A percentile compares a stretch with the other conserved stretches of the same genome.
Evolutionary conservation across 2,797 vertebrate genomes (phyloP).

Genomic region (Brachyrhaphis roseni): DNA sequence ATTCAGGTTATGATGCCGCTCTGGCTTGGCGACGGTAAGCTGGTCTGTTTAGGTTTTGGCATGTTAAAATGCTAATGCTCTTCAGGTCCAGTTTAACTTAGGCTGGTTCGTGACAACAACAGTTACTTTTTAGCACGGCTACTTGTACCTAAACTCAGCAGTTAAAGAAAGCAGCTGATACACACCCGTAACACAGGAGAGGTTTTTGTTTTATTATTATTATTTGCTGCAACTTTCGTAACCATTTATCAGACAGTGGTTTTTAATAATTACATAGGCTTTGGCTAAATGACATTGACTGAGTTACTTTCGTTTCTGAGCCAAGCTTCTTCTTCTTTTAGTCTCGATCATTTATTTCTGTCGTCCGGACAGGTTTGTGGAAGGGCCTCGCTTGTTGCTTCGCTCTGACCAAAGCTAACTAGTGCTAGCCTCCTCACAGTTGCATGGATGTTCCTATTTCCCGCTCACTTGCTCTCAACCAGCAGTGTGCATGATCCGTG

Average conservation of each 20-base stretch:
- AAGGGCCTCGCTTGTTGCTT: conserved; percentile 48
- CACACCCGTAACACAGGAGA: not conserved
- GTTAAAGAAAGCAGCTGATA: not conserved
- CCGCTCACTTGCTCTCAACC: conserved; percentile 72
- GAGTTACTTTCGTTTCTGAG: not conserved
- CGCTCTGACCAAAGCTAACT: conserved; percentile 30
- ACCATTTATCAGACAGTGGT: not conserved
- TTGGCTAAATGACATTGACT: not conserved
- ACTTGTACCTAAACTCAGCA: not conserved
- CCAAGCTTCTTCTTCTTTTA: not conserved
- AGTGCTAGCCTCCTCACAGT: conserved; percentile 49
- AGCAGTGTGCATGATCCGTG: conserved; percentile 46
- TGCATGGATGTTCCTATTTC: conserved; percentile 74
- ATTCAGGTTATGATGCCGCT: conserved; percentile 9
- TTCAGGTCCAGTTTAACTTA: not conserved
- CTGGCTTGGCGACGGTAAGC: conserved; percentile 30
- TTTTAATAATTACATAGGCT: not conserved
- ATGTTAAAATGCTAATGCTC: conserved; percentile 21
- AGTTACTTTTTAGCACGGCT: not conserved
- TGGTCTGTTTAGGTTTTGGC: conserved; percentile 21
- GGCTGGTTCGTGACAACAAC: not conserved
- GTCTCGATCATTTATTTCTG: not conserved
- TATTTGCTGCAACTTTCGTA: not conserved
- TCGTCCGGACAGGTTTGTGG: not conserved
- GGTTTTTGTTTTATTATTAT: too few species aligned